phyloP scores from a whole-genome alignment of 2,113 vertebrate species.

The Leucopsar rothschildi region DNA sequence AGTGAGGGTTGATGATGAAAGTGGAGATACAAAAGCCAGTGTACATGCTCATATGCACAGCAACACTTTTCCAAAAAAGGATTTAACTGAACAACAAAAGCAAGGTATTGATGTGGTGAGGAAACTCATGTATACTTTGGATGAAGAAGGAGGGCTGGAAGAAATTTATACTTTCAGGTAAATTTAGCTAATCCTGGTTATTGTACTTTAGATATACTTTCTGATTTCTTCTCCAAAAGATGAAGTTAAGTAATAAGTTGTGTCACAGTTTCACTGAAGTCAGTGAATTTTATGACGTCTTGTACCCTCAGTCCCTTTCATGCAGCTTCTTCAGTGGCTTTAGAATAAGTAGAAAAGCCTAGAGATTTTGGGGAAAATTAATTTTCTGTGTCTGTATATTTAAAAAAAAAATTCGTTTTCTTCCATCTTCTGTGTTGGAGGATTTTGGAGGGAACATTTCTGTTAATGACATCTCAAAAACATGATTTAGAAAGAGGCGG shows the following conservation, averaged over 20 bases:
- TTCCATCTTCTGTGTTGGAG: not conserved
- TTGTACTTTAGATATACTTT: not conserved
- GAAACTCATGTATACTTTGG: slow-evolving; percentile 82
- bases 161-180: slow-evolving; percentile 92
- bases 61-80: slow-evolving; percentile 69
- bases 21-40: slow-evolving; percentile 16
- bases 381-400: not conserved
- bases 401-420: not conserved
- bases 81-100: slow-evolving; percentile 80
- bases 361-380: not conserved
- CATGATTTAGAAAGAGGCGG: not conserved
- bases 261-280: not conserved
- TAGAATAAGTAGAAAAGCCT: not conserved
- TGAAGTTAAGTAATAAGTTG: not conserved
- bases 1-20: slow-evolving; percentile 45
- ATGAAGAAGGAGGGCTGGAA: slow-evolving; percentile 84
- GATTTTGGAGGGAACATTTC: not conserved
- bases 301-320: not conserved
- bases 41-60: not conserved
- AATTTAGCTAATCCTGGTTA: not conserved
- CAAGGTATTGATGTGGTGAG: slow-evolving; percentile 80
- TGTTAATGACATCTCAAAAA: not conserved
- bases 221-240: not conserved
- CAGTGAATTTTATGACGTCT: not conserved
- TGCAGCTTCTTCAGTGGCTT: not conserved